phyloP scores from a whole-genome alignment of 2,888 invertebrate genomes.

The Craniophora ligustri region DNA sequence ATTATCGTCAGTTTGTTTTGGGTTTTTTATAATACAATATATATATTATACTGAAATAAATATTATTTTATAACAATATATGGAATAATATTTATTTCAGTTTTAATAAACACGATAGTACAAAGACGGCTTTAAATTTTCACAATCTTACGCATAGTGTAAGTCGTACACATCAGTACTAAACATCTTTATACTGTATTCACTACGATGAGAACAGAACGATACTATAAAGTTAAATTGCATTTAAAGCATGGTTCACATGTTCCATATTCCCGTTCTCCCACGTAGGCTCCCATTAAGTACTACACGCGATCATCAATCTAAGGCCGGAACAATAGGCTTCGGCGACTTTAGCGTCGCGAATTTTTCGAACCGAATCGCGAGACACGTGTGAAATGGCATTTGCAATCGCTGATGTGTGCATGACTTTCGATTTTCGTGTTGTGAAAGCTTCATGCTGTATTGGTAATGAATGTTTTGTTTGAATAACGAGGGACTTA shows the following conservation, averaged over 20 bases:
- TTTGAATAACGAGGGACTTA: conserved; percentile 32
- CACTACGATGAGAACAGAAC: conserved; percentile 42
- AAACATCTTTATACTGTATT: conserved; percentile 43
- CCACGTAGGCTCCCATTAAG: conserved; percentile 72
- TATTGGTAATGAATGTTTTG: conserved; percentile 42
- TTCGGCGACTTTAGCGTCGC: conserved; percentile 56
- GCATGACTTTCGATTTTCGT: conserved; percentile 72
- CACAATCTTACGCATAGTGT: conserved; percentile 32
- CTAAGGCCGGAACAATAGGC: conserved; percentile 72
- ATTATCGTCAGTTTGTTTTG: no score
- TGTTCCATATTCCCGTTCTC: conserved; percentile 80
- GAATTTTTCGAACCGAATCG: conserved; percentile 61
- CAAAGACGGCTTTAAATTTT: conserved; percentile 19
- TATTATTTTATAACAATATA: no score
- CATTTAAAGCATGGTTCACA: conserved; percentile 71
- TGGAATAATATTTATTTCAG: no score
- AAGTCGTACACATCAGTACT: conserved; percentile 39
- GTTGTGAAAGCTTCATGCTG: conserved; percentile 53
- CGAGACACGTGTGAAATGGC: conserved; percentile 56
- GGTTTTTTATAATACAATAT: no score
- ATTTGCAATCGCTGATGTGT: conserved; percentile 58
- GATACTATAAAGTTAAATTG: conserved; percentile 48
- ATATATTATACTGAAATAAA: no score
- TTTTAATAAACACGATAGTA: background rate
- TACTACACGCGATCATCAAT: conserved; percentile 72